Evolutionary conservation across 2,888 invertebrate species (phyloP), one percentile per base, ranked within the genome.

Genomic region (Heteropelma amictum): DNA sequence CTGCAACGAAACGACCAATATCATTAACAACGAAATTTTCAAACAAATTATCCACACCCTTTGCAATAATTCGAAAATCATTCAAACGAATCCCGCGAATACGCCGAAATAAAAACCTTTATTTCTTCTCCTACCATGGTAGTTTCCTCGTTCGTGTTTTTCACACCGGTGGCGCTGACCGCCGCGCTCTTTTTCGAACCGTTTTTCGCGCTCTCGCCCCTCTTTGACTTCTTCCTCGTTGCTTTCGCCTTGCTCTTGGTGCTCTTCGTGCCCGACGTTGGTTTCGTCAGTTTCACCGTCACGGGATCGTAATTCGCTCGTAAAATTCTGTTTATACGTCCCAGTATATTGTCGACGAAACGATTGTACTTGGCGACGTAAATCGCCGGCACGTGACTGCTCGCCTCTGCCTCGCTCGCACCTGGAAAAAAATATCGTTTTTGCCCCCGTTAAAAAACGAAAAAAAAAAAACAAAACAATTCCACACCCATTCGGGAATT

Each of bases 231-330:
- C 47, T 84, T 87, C 38, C 72, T 82, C 65, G 84, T 89, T 35
- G 85, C 88, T 60, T 87, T 90, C 17, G 86, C 87, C 30, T 86
- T 89, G 51, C 82, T 90, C 71, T 92, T 93, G 77, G 89, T 90
- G 7, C 90, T 91, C 71, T 92, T 93, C 77, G 89, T 90, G 7
- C 90, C 91, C 19, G 91, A 89, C 8, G 91, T 91, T 0, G 91
- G 91, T 51, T 87, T 87, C 77, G 93, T 92, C 30, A 95, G 89
- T 84, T 93, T 93, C 0, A 96, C 96, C 79, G 94, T 94, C 69
- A 96, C 96, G 0, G 96, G 96, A 86, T 96, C 96, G 89, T 96
- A 96, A 56, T 94, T 95, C 77, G 93, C 92, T 54, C 94, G 92
- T 78, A 96, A 90, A 72, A 96, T 95, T 80, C 93, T 93, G 89